Percentiles rank a stretch among this genome's conserved stretches.
These are phyloP conservation scores for Hydrolagus affinis DNA, from an alignment of 2,113 vertebrate genomes.

Conservation along the genomic window DNA sequence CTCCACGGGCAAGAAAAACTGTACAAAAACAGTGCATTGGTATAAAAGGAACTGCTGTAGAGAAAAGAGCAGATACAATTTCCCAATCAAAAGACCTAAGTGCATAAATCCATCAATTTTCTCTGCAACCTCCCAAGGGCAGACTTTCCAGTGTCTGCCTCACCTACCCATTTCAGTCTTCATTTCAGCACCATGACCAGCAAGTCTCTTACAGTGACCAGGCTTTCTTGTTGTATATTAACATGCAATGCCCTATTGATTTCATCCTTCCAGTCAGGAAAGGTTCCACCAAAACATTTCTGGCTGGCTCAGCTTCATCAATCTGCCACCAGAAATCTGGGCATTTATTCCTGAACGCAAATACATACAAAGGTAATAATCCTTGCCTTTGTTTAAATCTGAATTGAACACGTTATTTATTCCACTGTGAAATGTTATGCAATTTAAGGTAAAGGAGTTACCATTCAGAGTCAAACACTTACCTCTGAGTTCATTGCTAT, in stretches of 20 bases:
- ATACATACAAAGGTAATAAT: too few species aligned
- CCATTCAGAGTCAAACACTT: too few species aligned
- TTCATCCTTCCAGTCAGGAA: background rate
- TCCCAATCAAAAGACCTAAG: background rate
- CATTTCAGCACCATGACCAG: background rate
- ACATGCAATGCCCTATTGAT: background rate
- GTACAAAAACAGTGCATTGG: background rate
- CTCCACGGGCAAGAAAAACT: background rate
- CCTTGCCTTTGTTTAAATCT: too few species aligned
- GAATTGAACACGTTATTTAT: too few species aligned
- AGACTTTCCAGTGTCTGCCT: background rate
- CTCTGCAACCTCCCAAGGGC: background rate
- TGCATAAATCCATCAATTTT: background rate
- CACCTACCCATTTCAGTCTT: background rate
- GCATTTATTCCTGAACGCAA: background rate
- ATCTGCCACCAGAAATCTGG: too few species aligned
- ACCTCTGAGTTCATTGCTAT: too few species aligned
- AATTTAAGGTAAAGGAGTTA: too few species aligned
- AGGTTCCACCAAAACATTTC: background rate
- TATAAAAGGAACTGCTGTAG: background rate
- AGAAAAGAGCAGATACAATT: background rate
- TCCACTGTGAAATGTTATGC: too few species aligned
- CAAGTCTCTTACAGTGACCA: background rate
- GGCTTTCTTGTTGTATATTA: background rate
- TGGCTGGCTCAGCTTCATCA: background rate